Evolutionary conservation across 2,888 invertebrate species (phyloP), one percentile per base, ranked within the genome.

Genomic region (Neoaliturus tenellus): DNA sequence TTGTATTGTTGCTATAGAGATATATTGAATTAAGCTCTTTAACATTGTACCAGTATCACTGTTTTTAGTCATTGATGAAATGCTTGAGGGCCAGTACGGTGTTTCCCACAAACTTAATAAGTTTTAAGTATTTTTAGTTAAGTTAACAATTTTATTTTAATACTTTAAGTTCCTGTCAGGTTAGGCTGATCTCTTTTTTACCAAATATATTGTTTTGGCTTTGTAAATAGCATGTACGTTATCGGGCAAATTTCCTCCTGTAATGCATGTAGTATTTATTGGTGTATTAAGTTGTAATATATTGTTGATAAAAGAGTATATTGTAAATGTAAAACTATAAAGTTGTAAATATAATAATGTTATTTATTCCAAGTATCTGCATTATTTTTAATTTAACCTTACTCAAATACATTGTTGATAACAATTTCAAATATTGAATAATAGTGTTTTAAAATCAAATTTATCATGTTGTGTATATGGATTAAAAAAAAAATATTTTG

Each of bases 331-430:
- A 75, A 44, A 48, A 48, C 44, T 35, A 55, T 35, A n/a, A 55
- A n/a, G 35, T 51, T 78, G 78, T 78, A 78, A 78, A 78, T 78
- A 78, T 48, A 75, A 48, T 44, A 44, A 75, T 78, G 78, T 78
- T 78, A 78, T 71, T 71, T 71, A 71, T 44, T 48, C 75, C 17
- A 48, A 75, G 48, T 35, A 39, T 3, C 17, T 23, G 5, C n/a
- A n/a, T n/a, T n/a, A n/a, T n/a, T n/a, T n/a, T n/a, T n/a, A n/a
- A n/a, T n/a, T n/a, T n/a, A n/a, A n/a, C n/a, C n/a, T n/a, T n/a
- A n/a, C n/a, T n/a, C n/a, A n/a, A n/a, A n/a, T n/a, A n/a, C n/a
- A n/a, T n/a, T n/a, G n/a, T n/a, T n/a, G n/a, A n/a, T n/a, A n/a
- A n/a, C n/a, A n/a, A n/a, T n/a, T n/a, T n/a, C n/a, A n/a, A n/a